These are phyloP conservation scores for Platycercus adscitus DNA, from an alignment of 2,113 vertebrate species.

Conservation along the genomic window DNA sequence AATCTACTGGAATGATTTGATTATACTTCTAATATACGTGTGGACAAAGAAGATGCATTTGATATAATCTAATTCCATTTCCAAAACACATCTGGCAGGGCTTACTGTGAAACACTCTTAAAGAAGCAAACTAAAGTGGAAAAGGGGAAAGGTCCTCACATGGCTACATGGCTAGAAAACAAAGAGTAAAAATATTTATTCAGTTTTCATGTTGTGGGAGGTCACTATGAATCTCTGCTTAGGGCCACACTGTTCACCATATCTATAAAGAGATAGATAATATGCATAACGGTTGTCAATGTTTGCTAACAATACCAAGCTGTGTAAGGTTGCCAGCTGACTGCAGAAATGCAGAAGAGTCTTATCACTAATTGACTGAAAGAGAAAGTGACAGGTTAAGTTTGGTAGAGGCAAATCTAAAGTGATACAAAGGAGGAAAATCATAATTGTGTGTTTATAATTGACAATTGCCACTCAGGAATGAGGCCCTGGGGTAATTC, in stretches of 20 bases:
- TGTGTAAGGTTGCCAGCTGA: not conserved
- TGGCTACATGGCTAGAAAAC: not conserved
- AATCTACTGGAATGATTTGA: not conserved
- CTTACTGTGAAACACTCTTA: not conserved
- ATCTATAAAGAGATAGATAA: not conserved
- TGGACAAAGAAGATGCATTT: not conserved
- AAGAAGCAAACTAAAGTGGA: not conserved
- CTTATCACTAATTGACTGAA: not conserved
- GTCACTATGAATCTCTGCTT: not conserved
- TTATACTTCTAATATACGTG: not conserved
- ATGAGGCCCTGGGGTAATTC: not conserved
- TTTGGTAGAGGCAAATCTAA: not conserved
- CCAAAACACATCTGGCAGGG: not conserved
- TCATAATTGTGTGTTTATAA: not conserved
- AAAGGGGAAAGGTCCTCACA: not conserved
- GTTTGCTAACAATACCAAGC: not conserved
- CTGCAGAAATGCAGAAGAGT: not conserved
- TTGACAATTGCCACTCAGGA: not conserved
- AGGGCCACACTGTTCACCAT: not conserved
- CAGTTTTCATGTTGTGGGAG: not conserved
- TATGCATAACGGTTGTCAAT: not conserved
- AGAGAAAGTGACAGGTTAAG: not conserved
- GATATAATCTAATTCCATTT: not conserved
- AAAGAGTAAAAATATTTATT: not conserved
- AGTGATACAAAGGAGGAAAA: not conserved